Evolutionary conservation across 2,113 vertebrate species (phyloP), one percentile per base, ranked within the genome.

Genomic region (Centropus bengalensis): DNA sequence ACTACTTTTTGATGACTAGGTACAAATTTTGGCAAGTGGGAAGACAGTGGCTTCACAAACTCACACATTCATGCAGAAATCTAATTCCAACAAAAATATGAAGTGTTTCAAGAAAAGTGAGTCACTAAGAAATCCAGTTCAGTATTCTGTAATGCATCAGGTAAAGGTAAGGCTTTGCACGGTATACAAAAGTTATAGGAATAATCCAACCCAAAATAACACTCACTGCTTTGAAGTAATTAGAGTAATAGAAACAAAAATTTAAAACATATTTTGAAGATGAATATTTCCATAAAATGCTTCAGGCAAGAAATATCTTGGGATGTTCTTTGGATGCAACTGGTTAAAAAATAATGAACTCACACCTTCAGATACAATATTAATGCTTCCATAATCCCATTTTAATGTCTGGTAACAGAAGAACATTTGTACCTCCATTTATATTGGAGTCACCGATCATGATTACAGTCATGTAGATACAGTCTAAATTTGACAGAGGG

Each of bases 371-470:
- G 33, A 71, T 70, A 36, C 1, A 2, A 40, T 56, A 94, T 63
- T 73, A 95, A 92, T 62, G 15, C 4, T 49, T 76, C 38, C 42
- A 69, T 78, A 95, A 94, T 73, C n/a, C 60, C n/a, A 74, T 86
- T 88, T 76, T 74, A 14, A 69, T 26, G 38, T 75, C 63, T 87
- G 18, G 12, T 77, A 91, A 82, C 4, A 67, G 55, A 54, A 91
- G 14, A 84, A 83, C 27, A 73, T 38, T 85, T 30, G 47, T 66
- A 93, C 32, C 23, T 78, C 59, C 47, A 56, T 75, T 91, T 91
- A 82, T 74, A 94, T 86, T 92, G 56, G 13, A 92, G 23, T 54
- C 68, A 92, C 96, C 12, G 54, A 76, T 81, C 80, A 97, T 36
- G 30, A 92, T 91, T 96, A 92, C 14, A 82, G 32, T 87, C 55